Evolutionary conservation across 2,113 vertebrate species (phyloP), one percentile per base, ranked within the genome.

Genomic region (Equus przewalskii): DNA sequence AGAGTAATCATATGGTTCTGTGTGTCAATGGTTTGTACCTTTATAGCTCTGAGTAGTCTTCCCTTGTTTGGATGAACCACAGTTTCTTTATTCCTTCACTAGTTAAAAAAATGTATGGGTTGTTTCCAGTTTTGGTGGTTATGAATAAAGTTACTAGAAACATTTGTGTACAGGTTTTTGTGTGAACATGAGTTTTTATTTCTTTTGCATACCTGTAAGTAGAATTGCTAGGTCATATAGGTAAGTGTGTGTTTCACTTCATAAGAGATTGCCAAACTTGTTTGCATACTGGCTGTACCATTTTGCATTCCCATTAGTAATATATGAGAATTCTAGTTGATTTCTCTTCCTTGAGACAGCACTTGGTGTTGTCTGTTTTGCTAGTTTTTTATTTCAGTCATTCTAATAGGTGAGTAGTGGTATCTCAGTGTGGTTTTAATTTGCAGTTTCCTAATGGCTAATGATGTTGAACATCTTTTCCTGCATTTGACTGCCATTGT

Each of bases 321-420:
- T 60, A 51, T 13, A 13, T 82, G 33, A 91, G 10, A 22, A 14
- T 91, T 89, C 19, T 16, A 30, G 10, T 93, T 93, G 36, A 30
- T 67, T 49, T 19, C 21, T 54, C 14, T 62, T 89, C 33, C 76
- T 64, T 94, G 44, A 1, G 44, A 1, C n/a, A 54, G 18, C 60
- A 54, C 26, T 91, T 85, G 22, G 24, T 19, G 7, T 72, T 91
- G 14, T 26, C 78, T 58, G 21, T 91, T 88, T 88, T 60, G 46
- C 56, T 49, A 44, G 21, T 75, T 80, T 85, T 81, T 94, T 73
- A 82, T 91, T 91, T 81, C 87, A 75, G n/a, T 78, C 49, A 24
- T 87, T 81, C 49, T 82, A 49, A 33, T 94, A 88, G 44, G 22
- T 62, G 12, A 1, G 6, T 69, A 83, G 9, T 92, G 60, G 22